A percentile compares a stretch with the other conserved stretches of the same genome.
Conservation (phyloP, 2,797 vertebrate genomes). For the Craterocephalus amniculus region DNA sequence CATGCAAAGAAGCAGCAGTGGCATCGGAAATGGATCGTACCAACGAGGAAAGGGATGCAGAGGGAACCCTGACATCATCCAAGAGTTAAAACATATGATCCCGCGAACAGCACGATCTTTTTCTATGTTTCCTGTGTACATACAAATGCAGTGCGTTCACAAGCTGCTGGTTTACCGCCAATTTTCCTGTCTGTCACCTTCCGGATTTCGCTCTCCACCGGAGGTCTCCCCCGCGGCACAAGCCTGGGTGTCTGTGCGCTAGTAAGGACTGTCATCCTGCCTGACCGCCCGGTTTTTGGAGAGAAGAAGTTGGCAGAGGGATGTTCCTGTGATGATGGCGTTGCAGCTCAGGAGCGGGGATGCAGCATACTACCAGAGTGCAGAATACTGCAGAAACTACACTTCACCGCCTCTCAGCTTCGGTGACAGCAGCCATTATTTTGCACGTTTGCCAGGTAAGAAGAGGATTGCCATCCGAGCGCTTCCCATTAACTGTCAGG, state of each 20-base stretch:
- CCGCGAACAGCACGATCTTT: fast-evolving
- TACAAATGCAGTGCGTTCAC: fast-evolving
- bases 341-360: constrained; percentile 82
- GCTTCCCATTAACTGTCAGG: constrained; percentile 31
- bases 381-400: constrained; percentile 79
- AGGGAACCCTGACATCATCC: not conserved
- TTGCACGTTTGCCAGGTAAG: constrained; percentile 83
- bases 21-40: constrained; percentile 75
- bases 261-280: constrained; percentile 59
- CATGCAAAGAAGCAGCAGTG: constrained; percentile 64
- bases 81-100: not conserved
- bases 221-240: constrained; percentile 36
- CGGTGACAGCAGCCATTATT: constrained; percentile 80
- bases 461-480: constrained; percentile 20
- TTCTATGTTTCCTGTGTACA: fast-evolving
- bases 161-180: fast-evolving
- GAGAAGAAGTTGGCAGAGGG: constrained; percentile 80
- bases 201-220: not conserved
- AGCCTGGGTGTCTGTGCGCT: constrained; percentile 30
- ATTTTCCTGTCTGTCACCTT: too few species aligned
- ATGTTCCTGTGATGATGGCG: constrained; percentile 84
- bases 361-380: constrained; percentile 79
- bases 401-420: constrained; percentile 74
- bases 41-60: constrained; percentile 34
- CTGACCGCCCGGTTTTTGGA: constrained; percentile 52